These are phyloP conservation scores for Poecilia velifera DNA, from an alignment of 2,797 vertebrate species.

Conservation along the genomic window DNA sequence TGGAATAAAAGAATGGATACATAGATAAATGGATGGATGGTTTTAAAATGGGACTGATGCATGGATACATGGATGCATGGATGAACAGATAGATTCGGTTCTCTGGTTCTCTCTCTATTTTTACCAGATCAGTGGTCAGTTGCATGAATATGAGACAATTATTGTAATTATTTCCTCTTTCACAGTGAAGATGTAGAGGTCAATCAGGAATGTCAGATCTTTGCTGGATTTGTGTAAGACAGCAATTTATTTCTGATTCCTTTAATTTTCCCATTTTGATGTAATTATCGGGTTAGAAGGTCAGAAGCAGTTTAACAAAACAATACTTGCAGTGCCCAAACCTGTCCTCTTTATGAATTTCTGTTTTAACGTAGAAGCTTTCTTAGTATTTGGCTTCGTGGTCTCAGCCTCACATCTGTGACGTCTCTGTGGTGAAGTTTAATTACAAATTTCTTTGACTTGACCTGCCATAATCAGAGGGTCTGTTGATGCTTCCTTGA, in stretches of 20 bases:
- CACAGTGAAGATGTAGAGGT: not conserved
- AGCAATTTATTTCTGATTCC: conserved; percentile 2
- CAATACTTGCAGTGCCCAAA: not conserved
- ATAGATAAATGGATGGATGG: too few relatives aligned
- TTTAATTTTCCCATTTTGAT: not conserved
- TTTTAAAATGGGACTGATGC: not conserved
- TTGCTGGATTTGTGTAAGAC: not conserved
- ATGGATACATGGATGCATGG: not conserved
- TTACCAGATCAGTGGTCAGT: not conserved
- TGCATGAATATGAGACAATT: not conserved
- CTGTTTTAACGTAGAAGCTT: not conserved
- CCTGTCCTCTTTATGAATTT: not conserved
- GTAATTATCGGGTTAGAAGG: not conserved
- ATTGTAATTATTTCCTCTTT: not conserved
- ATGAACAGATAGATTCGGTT: not conserved
- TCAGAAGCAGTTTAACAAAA: not conserved
- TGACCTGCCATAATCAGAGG: not conserved
- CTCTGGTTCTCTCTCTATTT: not conserved
- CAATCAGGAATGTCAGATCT: not conserved
- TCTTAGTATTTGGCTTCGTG: not conserved
- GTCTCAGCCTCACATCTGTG: not conserved
- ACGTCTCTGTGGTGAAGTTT: not conserved
- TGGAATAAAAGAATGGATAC: too few relatives aligned
- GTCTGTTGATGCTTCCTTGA: conserved; percentile 8
- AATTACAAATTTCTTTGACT: conserved; percentile 18